phyloP scores from a whole-genome alignment of 2,888 invertebrate species.

The Latrodectus hesperus region DNA sequence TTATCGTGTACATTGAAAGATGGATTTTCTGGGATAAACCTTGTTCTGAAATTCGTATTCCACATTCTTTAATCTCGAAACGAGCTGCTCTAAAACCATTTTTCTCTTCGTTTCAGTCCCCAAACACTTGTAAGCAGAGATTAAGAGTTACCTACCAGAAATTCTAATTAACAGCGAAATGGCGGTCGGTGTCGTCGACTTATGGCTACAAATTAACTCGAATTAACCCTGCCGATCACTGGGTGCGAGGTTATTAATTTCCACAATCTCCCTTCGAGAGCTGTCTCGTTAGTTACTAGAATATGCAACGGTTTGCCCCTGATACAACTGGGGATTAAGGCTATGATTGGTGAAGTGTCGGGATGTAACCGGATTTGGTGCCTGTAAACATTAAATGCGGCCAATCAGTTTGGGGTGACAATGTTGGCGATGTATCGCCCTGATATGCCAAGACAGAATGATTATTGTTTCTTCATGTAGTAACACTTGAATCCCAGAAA shows the following conservation, averaged over 20 bases:
- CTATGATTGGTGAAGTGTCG: constrained; percentile 39
- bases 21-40: too few species aligned
- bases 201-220: constrained; percentile 35
- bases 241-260: constrained; percentile 48
- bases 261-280: constrained; percentile 10
- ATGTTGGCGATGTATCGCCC: not conserved
- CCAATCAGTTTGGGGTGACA: not conserved
- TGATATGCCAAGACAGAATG: not conserved
- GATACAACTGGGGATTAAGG: constrained; percentile 26
- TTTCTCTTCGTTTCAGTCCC: too few species aligned
- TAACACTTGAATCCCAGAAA: not conserved
- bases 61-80: too few species aligned
- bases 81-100: too few species aligned
- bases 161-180: not conserved
- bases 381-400: not conserved
- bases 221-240: constrained; percentile 27
- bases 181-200: constrained; percentile 1
- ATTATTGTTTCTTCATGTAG: not conserved
- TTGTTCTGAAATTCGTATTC: too few species aligned
- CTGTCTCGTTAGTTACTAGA: constrained; percentile 32
- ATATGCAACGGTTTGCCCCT: constrained; percentile 1
- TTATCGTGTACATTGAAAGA: too few species aligned
- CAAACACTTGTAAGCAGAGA: not conserved
- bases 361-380: constrained; percentile 24
- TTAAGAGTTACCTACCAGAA: constrained; percentile 7